Base-by-base conservation (phyloP, 2,113 vertebrate species). In the Sula dactylatra region DNA sequence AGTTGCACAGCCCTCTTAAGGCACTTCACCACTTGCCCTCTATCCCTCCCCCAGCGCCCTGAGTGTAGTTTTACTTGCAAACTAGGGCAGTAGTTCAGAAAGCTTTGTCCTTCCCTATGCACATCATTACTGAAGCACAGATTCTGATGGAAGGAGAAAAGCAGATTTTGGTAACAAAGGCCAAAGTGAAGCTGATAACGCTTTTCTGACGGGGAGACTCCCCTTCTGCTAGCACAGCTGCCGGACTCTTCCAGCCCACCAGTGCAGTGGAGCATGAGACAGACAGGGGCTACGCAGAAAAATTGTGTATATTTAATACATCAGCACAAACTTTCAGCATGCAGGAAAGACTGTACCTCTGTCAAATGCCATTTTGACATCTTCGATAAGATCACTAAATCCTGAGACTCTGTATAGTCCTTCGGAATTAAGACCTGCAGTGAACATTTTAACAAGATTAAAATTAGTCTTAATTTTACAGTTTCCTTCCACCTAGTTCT, bases 301-400 rank as follows among this genome's bases (percentile, higher is more conserved):
- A 79, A 45, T 3, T 8, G 5, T 26, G 56, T 72, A 3, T 74
- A 88, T 88, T 94, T 54, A 73, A 66, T 13, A 47, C 38, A 82
- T 29, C 82, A 65, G 70, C 82, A 85, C 62, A 31, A 65, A 82
- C 66, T 69, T 88, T 54, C 80, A 86, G 65, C 72, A 79, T 7
- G 40, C 29, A 52, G 45, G 83, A n/a, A 90, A 95, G 78, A 84
- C 80, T 94, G 93, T 97, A 99, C 99, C 99, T 99, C 99, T 98
- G 98, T 99, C 99, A 95, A 99, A 99, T 36, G 99, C 98, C 98
- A 99, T 98, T 98, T 99, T 99, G 98, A 99, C 99, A 71, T 99
- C 99, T 98, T 99, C 99, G 19, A 99, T 99, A 88, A 99, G 98
- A 95, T 99, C 99, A 70, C 99, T 99, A 98, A 99, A 99, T 96